Percentiles rank a stretch among this genome's conserved stretches.
Conservation (phyloP, 2,888 invertebrate species). For the Metalampra italica region DNA sequence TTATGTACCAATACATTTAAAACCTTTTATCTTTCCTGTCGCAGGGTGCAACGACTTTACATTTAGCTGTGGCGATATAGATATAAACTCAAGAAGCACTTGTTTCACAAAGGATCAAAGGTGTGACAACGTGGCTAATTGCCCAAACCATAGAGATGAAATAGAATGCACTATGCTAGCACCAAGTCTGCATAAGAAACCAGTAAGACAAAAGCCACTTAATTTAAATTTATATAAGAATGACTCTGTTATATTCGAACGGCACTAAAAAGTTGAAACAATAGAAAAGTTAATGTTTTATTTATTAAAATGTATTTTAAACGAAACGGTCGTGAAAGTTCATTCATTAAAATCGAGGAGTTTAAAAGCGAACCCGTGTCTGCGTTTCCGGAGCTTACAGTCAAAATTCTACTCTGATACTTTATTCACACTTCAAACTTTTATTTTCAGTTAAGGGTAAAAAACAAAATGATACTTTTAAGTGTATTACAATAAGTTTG, state of each 20-base stretch:
- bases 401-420: slow-evolving; percentile 7
- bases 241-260: background rate
- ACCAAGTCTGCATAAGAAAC: slow-evolving; percentile 71
- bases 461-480: background rate
- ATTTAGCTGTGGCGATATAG: slow-evolving; percentile 84
- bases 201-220: slow-evolving; percentile 37
- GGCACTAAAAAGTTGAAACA: background rate
- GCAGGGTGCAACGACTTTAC: slow-evolving; percentile 81
- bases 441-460: background rate
- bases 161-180: slow-evolving; percentile 85
- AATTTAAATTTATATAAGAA: background rate
- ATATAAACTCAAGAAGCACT: slow-evolving; percentile 71
- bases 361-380: slow-evolving; percentile 28
- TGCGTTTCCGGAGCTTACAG: slow-evolving; percentile 11
- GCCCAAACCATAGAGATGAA: slow-evolving; percentile 87
- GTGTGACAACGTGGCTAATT: slow-evolving; percentile 85
- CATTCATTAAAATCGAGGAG: slow-evolving; percentile 16
- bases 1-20: too few species aligned
- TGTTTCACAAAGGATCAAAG: slow-evolving; percentile 84
- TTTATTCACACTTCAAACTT: slow-evolving; percentile 7
- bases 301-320: background rate
- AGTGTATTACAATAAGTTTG: background rate
- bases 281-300: background rate
- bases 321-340: slow-evolving; percentile 1
- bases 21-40: too few species aligned